These are phyloP conservation scores for Corythaeola cristata DNA, from an alignment of 2,113 vertebrate species.

Conservation along the genomic window DNA sequence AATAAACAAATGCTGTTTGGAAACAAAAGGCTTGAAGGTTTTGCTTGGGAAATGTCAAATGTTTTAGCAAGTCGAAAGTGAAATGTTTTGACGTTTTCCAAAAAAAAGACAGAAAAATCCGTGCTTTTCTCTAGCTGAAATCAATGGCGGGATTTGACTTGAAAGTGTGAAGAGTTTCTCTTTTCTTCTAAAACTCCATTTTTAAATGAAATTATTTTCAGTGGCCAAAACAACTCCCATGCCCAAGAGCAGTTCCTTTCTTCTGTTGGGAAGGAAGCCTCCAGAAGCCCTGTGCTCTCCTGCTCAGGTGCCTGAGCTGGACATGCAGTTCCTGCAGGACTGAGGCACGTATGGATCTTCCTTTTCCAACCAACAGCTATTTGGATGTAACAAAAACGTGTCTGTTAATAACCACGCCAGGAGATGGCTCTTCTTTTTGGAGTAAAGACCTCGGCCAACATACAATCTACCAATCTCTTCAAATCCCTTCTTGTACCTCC, in stretches of 20 bases:
- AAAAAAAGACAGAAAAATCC: background rate
- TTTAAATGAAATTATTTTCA: background rate
- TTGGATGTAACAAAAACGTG: accelerated
- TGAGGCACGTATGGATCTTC: accelerated
- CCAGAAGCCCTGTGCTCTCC: background rate
- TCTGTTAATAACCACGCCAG: accelerated
- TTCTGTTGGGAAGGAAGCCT: background rate
- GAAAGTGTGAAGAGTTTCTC: background rate
- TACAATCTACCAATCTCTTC: background rate
- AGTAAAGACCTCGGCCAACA: background rate
- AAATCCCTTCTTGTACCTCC: background rate
- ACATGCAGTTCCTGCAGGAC: accelerated
- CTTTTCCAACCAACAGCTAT: background rate
- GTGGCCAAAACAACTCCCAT: background rate
- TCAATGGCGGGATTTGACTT: conserved; percentile 20
- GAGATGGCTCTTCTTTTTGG: background rate
- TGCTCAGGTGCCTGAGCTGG: background rate
- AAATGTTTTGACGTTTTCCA: conserved; percentile 50
- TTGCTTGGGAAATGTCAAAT: conserved; percentile 46
- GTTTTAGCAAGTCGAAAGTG: background rate
- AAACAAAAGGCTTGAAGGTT: conserved; percentile 47
- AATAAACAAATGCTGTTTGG: conserved; percentile 29
- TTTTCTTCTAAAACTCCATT: background rate
- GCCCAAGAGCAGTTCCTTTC: accelerated
- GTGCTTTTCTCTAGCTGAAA: background rate